Evolutionary conservation across 2,888 invertebrate genomes (phyloP).

Genomic region (Eutolmus rufibarbis): DNA sequence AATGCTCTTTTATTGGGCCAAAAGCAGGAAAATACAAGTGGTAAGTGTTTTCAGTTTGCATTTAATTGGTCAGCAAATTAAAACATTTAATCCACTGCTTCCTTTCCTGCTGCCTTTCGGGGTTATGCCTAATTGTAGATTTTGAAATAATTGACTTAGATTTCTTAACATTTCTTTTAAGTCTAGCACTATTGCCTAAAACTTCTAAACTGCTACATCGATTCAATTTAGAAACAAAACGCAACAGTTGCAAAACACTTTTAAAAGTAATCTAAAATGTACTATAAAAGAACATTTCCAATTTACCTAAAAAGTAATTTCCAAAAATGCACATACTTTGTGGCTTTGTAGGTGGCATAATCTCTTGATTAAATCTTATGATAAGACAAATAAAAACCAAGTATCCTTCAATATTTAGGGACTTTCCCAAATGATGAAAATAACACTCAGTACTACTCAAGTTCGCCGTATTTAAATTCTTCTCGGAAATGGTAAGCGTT

Average conservation of each 20-base stretch:
- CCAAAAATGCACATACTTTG: no score
- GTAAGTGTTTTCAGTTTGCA: not conserved
- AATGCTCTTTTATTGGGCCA: conserved; percentile 63
- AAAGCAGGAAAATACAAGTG: conserved; percentile 9
- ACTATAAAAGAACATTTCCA: not conserved
- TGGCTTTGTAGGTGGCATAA: not conserved
- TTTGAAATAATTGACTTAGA: not conserved
- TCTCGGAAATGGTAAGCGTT: conserved; percentile 56
- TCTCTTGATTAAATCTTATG: not conserved
- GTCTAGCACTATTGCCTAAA: no score
- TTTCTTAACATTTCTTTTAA: no score
- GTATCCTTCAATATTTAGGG: conserved; percentile 54
- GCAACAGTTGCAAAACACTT: no score
- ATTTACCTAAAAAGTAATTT: not conserved
- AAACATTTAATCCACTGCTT: not conserved
- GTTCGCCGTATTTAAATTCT: conserved; percentile 59
- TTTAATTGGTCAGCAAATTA: not conserved
- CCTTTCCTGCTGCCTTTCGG: not conserved
- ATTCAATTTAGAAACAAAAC: no score
- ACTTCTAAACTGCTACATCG: no score
- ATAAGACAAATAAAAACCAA: conserved; percentile 47
- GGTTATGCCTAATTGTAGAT: not conserved
- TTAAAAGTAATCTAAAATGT: no score
- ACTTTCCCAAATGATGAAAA: conserved; percentile 54
- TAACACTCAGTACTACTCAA: conserved; percentile 49